Percentiles rank a stretch among this genome's conserved stretches.
Conservation (phyloP, 2,797 vertebrate genomes). For the Gobionotothen gibberifrons region DNA sequence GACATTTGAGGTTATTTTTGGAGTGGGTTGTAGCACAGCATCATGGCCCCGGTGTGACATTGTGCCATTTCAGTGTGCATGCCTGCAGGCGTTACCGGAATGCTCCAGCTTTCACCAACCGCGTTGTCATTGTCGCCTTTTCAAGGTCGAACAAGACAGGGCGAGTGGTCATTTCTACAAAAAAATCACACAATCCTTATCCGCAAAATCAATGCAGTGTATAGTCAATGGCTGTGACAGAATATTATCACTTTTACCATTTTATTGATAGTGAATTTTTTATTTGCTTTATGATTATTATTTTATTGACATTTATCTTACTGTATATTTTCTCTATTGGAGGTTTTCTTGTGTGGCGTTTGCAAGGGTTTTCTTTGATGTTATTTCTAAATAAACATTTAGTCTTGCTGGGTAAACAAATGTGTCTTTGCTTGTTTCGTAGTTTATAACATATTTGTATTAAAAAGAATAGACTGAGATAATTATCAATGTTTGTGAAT, state of each 20-base stretch:
- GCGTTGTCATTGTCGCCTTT: constrained; percentile 28
- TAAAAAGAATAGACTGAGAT: neutral
- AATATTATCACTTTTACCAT: constrained; percentile 44
- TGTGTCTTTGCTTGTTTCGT: constrained; percentile 1
- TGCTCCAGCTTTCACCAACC: constrained; percentile 20
- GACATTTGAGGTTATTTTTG: constrained; percentile 50
- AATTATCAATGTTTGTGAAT: neutral
- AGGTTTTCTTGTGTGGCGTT: constrained; percentile 43
- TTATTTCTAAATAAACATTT: constrained; percentile 80
- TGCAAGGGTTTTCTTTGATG: constrained; percentile 62
- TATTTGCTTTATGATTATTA: constrained; percentile 55
- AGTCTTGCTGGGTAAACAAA: constrained; percentile 48
- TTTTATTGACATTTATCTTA: constrained; percentile 65
- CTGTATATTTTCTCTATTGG: constrained; percentile 52
- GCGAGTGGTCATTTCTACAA: constrained; percentile 27
- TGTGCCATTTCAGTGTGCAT: constrained; percentile 37
- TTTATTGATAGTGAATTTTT: constrained; percentile 59
- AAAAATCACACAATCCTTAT: constrained; percentile 28
- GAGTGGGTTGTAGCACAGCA: constrained; percentile 11
- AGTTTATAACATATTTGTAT: neutral
- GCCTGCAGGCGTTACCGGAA: constrained; percentile 27
- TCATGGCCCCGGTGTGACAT: constrained; percentile 27
- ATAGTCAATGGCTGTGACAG: constrained; percentile 34
- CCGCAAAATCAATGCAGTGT: constrained; percentile 32
- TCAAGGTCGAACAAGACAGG: constrained; percentile 21